A percentile compares a stretch with the other conserved stretches of the same genome.
Conservation (phyloP, 2,113 vertebrate genomes). For the Pseudorhombus dupliciocellatus region DNA sequence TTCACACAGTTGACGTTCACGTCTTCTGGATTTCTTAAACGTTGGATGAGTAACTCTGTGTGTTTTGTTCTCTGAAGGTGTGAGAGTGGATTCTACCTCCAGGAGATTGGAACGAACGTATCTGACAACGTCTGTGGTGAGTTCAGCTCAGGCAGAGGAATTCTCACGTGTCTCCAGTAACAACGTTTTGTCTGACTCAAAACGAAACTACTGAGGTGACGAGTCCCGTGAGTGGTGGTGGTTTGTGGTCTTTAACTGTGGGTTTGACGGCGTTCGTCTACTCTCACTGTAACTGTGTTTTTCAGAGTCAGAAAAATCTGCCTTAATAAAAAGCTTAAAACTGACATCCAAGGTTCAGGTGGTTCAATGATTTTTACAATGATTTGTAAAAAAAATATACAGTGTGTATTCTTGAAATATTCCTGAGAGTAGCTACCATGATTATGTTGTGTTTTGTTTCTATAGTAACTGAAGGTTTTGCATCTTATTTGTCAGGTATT, state of each 20-base stretch:
- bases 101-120: constrained; percentile 11
- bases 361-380: no score
- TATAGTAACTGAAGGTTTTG: no score
- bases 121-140: constrained; percentile 75
- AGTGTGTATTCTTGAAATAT: no score
- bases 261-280: constrained; percentile 13
- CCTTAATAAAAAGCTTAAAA: no score
- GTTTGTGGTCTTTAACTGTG: constrained; percentile 44
- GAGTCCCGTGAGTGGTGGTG: not conserved
- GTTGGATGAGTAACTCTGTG: not conserved
- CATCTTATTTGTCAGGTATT: no score
- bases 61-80: constrained; percentile 61
- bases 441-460: no score
- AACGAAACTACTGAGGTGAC: constrained; percentile 23
- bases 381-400: no score
- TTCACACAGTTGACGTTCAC: no score
- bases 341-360: no score
- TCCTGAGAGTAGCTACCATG: no score
- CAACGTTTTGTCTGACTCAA: not conserved
- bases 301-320: not conserved
- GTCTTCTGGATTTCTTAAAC: no score
- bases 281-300: not conserved
- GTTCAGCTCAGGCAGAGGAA: constrained; percentile 22
- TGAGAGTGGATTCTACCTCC: accelerated
- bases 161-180: no score